These are phyloP conservation scores for Sebastes ruberrimus DNA, from an alignment of 2,797 vertebrate species.

Conservation along the genomic window DNA sequence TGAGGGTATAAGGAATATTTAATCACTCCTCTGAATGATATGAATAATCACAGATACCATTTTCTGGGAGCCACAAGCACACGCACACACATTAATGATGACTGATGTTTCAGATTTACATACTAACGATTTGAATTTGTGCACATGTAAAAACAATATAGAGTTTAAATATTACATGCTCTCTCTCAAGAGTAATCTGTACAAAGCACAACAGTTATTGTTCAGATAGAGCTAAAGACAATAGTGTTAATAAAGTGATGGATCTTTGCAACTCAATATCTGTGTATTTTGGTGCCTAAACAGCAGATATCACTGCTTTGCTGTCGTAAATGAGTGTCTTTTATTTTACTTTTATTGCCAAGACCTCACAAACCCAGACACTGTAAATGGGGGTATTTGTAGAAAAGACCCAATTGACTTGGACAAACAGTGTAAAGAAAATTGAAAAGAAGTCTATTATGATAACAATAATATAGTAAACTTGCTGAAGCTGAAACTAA, in stretches of 20 bases:
- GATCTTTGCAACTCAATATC: background rate
- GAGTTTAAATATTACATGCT: conserved; percentile 27
- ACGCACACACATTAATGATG: conserved; percentile 41
- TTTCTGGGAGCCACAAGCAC: conserved; percentile 73
- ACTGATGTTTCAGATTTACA: conserved; percentile 77
- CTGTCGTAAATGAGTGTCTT: background rate
- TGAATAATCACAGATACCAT: conserved; percentile 86
- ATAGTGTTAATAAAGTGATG: background rate
- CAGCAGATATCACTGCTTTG: background rate
- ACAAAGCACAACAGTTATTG: background rate
- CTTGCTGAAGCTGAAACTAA: background rate
- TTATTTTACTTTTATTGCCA: background rate
- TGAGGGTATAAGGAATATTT: conserved; percentile 86
- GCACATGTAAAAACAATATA: conserved; percentile 22
- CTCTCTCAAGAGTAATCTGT: background rate
- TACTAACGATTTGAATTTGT: conserved; percentile 56
- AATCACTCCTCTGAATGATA: conserved; percentile 84
- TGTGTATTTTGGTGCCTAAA: too few relatives aligned
- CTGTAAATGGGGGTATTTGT: background rate
- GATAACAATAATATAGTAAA: background rate
- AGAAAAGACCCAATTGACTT: background rate
- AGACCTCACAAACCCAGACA: background rate
- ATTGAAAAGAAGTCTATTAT: background rate
- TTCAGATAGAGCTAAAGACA: background rate
- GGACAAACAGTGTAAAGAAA: background rate